Base-by-base conservation (phyloP, 2,113 vertebrate species). In the Heterochromis multidens region DNA sequence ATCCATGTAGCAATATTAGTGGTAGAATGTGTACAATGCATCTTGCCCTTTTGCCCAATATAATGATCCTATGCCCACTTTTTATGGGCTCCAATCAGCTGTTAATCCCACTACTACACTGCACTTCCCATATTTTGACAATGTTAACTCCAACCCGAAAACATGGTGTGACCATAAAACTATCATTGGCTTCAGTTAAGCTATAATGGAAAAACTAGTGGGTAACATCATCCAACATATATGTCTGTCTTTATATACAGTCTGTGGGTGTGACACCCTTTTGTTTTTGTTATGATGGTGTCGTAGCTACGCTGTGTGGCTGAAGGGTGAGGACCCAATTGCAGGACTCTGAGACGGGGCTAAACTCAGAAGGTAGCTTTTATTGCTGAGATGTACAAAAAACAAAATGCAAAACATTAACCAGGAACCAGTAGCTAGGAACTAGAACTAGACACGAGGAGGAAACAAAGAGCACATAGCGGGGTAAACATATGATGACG, bases 1-100 rank as follows among this genome's bases (percentile, higher is more conserved):
- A 27, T 46, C 65, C 9, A 29, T 10, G n/a, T 0, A 0, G 35
- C 62, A 16, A 40, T 65, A 40, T 65, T 6, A 21, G 65, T 72
- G 65, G 7, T 27, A 25, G 19, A 19, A 19, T 49, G 65, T 70
- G 6, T 49, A 19, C 35, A 17, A 12, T 43, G 13, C 35, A 67
- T 25, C 40, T 67, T 35, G 62, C 63, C 1, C 60, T 35, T 62
- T 40, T 49, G 17, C 7, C 46, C 46, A 49, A 3, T 19, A 17
- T 49, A 46, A 46, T 46, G 35, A n/a, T 65, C 33, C 8, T 23
- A n/a, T 40, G 1, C 27, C 65, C 27, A 16, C 65, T 46, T 1
- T 1, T 14, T 46, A 46, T 14, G 43, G 4, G 43, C 43, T 70
- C 37, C 35, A 67, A 6, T 43, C n/a, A 46, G n/a, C n/a, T 25